Evolutionary conservation across 2,888 invertebrate species (phyloP).

Genomic region (Amblyteles armatorius): DNA sequence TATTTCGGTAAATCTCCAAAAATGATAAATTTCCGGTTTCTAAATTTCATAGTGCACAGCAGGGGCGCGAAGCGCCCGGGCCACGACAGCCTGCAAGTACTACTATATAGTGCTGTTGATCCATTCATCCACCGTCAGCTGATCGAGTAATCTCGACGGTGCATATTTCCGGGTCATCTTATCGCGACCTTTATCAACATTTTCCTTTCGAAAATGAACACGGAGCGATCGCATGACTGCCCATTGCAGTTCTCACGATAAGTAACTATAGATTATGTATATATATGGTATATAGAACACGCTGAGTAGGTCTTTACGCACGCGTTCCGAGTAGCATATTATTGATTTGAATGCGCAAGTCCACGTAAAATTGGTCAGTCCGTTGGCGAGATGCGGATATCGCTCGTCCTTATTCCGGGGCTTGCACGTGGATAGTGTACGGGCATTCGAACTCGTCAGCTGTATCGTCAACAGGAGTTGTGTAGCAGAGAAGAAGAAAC

Average conservation of each 20-base stretch:
- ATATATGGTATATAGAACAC: conserved; percentile 41
- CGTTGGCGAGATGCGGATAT: conserved; percentile 63
- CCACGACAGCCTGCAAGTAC: too few relatives aligned
- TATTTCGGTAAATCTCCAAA: too few relatives aligned
- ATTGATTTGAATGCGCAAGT: conserved; percentile 83
- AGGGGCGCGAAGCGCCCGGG: too few relatives aligned
- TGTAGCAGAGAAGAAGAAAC: not conserved
- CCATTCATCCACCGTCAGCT: not conserved
- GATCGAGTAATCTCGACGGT: not conserved
- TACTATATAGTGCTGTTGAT: not conserved
- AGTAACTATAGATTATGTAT: not conserved
- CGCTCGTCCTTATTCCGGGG: conserved; percentile 33
- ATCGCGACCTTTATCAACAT: not conserved
- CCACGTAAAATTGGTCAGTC: conserved; percentile 47
- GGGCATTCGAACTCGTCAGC: conserved; percentile 2
- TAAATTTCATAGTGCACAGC: too few relatives aligned
- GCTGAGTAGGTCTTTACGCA: conserved; percentile 73
- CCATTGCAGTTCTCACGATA: conserved; percentile 11
- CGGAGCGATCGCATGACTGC: conserved; percentile 24
- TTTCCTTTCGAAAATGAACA: not conserved
- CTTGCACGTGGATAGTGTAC: conserved; percentile 30
- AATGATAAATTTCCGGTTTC: too few relatives aligned
- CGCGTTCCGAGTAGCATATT: conserved; percentile 76
- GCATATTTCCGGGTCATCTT: not conserved
- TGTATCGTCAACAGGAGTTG: not conserved